Evolutionary conservation across 2,888 invertebrate species (phyloP).

Genomic region (Crioceris asparagi): DNA sequence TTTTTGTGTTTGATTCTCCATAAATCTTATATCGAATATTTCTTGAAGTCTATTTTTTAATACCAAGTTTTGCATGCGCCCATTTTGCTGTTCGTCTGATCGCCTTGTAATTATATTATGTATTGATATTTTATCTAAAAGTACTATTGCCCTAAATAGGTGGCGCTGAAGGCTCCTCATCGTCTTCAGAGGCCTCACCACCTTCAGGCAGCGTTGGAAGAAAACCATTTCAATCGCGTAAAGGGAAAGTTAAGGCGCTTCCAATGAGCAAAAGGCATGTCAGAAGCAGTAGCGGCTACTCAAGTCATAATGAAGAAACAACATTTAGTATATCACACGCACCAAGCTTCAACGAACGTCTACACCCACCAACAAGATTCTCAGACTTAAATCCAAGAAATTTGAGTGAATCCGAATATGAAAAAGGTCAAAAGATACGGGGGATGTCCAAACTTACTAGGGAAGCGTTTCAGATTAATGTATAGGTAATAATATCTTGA

Average conservation of each 20-base stretch:
- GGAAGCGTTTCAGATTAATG: constrained; percentile 73
- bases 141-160: too few species aligned
- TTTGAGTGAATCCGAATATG: constrained; percentile 39
- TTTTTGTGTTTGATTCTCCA: too few species aligned
- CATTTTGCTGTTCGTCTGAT: too few species aligned
- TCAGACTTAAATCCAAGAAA: constrained; percentile 52
- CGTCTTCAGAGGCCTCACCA: constrained; percentile 69
- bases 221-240: constrained; percentile 46
- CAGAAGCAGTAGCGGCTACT: constrained; percentile 69
- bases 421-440: constrained; percentile 37
- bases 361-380: constrained; percentile 79
- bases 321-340: constrained; percentile 75
- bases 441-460: constrained; percentile 41
- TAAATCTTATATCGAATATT: too few species aligned
- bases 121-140: too few species aligned
- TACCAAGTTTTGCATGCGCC: too few species aligned
- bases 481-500: too few species aligned
- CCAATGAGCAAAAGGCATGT: constrained; percentile 57
- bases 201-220: constrained; percentile 47
- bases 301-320: constrained; percentile 76
- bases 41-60: too few species aligned
- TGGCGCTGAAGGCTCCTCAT: constrained; percentile 66
- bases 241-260: constrained; percentile 51
- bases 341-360: constrained; percentile 71
- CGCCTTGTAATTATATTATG: too few species aligned